Evolutionary conservation across 2,888 invertebrate genomes (phyloP).

Genomic region (Drosophila incognita): DNA sequence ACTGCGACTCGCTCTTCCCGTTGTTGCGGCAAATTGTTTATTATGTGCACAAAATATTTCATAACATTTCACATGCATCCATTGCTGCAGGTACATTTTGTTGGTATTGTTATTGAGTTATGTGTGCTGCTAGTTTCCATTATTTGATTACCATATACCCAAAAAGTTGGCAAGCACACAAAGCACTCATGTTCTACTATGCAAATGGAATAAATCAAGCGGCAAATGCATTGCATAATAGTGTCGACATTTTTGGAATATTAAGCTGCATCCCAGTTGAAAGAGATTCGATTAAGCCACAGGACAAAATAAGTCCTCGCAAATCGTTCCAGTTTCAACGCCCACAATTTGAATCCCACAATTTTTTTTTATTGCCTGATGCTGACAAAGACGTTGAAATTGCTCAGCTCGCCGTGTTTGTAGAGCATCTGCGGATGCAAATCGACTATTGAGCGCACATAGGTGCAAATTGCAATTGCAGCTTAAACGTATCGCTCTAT

Average conservation of each 20-base stretch:
- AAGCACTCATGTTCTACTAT: conserved; percentile 20
- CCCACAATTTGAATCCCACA: neutral
- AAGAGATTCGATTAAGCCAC: neutral
- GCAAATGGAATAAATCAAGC: conserved; percentile 30
- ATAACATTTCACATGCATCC: conserved; percentile 30
- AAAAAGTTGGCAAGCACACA: conserved; percentile 30
- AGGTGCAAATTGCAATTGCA: conserved; percentile 33
- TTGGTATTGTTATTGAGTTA: conserved; percentile 10
- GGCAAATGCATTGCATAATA: conserved; percentile 31
- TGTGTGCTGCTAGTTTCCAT: conserved; percentile 11
- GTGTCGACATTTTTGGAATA: conserved; percentile 10
- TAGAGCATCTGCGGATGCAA: conserved; percentile 4
- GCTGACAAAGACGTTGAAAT: conserved; percentile 22
- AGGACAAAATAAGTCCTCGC: neutral
- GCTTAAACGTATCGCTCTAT: conserved; percentile 63
- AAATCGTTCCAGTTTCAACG: conserved; percentile 15
- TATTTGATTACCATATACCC: conserved; percentile 38
- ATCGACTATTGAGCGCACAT: neutral
- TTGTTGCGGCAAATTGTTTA: conserved; percentile 51
- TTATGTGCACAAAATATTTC: conserved; percentile 53
- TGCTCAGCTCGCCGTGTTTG: conserved; percentile 30
- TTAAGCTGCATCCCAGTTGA: conserved; percentile 5
- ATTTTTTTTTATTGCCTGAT: conserved; percentile 14
- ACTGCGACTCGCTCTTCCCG: neutral
- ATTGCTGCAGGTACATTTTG: conserved; percentile 11